Evolutionary conservation across 2,888 invertebrate genomes (phyloP), one percentile per base, ranked within the genome.

Genomic region (Hypselothyrea guttata): DNA sequence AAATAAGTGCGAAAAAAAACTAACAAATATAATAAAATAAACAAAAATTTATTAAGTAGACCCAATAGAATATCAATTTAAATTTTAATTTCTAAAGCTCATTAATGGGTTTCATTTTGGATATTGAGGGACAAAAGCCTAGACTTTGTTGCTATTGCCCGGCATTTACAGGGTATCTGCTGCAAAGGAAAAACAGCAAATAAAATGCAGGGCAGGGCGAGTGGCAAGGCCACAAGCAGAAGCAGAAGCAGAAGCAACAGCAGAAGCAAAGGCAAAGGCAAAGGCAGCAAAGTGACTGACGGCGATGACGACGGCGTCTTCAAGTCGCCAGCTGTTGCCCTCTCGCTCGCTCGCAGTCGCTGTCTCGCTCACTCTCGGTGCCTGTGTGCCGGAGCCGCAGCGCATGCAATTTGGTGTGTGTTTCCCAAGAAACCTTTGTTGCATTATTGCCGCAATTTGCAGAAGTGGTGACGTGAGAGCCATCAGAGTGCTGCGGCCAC

Each of bases 401-500:
- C 67, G 71, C 74, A 75, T 78, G 83, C 83, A 78, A 82, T 82
- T 78, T 78, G 79, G 79, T 74, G 79, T 77, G 77, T 78, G 78
- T 78, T 78, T 78, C 78, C 78, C 78, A 82, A 78, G 78, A 78
- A 78, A 78, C 78, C 78, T 78, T 78, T 78, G 78, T 78, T 82
- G 78, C 78, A 78, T 78, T 78, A 78, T 78, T 78, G 78, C 78
- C 79, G 78, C 78, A 78, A 78, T 78, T 78, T 78, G 83, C 83
- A 71, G 78, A 78, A 78, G 78, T 78, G 78, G 78, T 78, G 78
- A 78, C 83, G 78, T 78, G 78, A 78, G 78, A 82, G 78, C 78
- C 83, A 78, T 78, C 78, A 78, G 76, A 74, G 73, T 75, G 62
- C 76, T 75, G 71, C 73, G 71, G 69, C 79, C 81, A 79, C 69